Evolutionary conservation across 2,113 vertebrate genomes (phyloP).

Genomic region (Psammodynastes pulverulentus): DNA sequence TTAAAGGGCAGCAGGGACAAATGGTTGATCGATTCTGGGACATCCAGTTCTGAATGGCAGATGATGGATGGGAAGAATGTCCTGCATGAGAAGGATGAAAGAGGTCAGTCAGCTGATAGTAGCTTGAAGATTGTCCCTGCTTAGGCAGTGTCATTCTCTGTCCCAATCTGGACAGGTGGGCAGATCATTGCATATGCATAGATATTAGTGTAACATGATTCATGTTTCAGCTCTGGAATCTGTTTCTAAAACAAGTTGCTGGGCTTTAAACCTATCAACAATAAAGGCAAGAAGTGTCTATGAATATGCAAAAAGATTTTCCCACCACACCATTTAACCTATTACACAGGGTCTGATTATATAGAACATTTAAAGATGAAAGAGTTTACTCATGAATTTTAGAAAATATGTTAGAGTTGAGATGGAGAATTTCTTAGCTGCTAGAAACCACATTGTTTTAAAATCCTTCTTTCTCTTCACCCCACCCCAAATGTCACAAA

Average conservation of each 20-base stretch:
- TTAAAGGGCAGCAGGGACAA: conserved; percentile 16
- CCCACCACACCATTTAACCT: not conserved
- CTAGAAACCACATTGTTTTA: not conserved
- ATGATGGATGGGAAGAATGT: conserved; percentile 17
- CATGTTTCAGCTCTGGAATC: not conserved
- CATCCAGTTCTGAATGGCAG: conserved; percentile 17
- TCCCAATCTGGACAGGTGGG: not conserved
- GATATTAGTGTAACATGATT: not conserved
- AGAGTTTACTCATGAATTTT: not conserved
- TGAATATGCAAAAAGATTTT: not conserved
- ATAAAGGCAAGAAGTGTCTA: not conserved
- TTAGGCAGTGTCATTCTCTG: not conserved
- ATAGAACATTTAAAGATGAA: not conserved
- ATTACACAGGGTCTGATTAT: not conserved
- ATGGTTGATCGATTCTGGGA: conserved; percentile 11
- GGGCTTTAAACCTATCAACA: not conserved
- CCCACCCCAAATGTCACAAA: not conserved
- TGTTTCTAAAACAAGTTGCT: not conserved
- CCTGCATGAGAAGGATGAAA: not conserved
- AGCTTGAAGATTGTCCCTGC: not conserved
- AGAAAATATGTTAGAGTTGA: not conserved
- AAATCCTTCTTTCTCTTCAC: not conserved
- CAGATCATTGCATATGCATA: not conserved
- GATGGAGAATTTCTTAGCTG: not conserved
- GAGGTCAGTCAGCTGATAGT: conserved; percentile 11